Conservation (phyloP, 1,140 invertebrate genomes). For the Cotesia vestalis region DNA sequence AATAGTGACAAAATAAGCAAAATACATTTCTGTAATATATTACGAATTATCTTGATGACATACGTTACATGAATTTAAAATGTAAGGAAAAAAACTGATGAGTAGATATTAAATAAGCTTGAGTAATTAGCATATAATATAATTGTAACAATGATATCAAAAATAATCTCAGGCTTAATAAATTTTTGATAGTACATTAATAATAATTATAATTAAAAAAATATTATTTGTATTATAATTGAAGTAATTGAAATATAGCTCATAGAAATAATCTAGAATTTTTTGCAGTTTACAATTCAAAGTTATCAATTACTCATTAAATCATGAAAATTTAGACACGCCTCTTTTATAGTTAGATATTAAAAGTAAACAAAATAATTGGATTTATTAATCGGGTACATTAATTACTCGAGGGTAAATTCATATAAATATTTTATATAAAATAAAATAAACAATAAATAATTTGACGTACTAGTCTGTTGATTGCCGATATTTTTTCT, state of each 20-base stretch:
- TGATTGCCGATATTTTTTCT: not conserved
- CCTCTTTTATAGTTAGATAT: too few species aligned
- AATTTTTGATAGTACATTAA: not conserved
- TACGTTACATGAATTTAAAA: slow-evolving; percentile 3
- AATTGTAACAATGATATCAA: not conserved
- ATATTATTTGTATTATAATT: too few species aligned
- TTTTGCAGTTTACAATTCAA: too few species aligned
- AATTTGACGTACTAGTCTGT: slow-evolving; percentile 8
- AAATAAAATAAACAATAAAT: not conserved
- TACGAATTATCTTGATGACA: not conserved
- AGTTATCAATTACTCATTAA: too few species aligned
- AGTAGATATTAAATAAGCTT: slow-evolving; percentile 12
- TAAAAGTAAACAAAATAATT: too few species aligned
- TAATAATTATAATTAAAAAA: too few species aligned
- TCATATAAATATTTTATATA: slow-evolving; percentile 3
- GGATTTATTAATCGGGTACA: not conserved
- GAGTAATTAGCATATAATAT: not conserved
- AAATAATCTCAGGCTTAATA: not conserved
- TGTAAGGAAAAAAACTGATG: not conserved
- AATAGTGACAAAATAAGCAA: not conserved
- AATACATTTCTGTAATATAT: not conserved
- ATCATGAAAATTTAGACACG: too few species aligned
- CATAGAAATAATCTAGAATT: too few species aligned
- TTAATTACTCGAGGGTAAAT: not conserved
- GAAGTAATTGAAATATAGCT: too few species aligned